These are phyloP conservation scores for Leucania comma DNA, from an alignment of 2,888 invertebrate species.

Conservation along the genomic window DNA sequence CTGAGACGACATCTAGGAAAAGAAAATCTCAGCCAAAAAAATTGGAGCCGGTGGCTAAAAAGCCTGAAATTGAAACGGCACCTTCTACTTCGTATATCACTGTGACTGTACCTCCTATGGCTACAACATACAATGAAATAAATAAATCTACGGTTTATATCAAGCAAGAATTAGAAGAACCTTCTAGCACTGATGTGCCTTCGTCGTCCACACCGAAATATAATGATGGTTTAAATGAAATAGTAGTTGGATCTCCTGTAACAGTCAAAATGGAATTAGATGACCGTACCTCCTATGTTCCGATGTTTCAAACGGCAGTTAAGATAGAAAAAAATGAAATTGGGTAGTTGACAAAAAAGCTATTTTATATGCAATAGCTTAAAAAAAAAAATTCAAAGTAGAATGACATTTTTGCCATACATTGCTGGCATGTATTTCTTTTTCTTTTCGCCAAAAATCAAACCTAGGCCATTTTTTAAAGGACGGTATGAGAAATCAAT, in stretches of 20 bases:
- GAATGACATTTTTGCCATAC: no score
- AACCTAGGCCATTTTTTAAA: no score
- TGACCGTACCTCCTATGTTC: not conserved
- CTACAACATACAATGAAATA: not conserved
- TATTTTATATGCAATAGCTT: no score
- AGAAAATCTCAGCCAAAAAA: not conserved
- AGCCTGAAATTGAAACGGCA: not conserved
- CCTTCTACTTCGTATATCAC: not conserved
- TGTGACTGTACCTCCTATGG: not conserved
- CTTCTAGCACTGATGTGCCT: not conserved
- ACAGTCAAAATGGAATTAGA: not conserved
- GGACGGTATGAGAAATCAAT: no score
- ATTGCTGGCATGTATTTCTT: no score
- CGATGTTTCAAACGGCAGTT: not conserved
- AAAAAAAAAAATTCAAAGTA: no score
- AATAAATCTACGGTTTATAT: not conserved
- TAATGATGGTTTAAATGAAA: not conserved
- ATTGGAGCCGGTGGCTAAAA: not conserved
- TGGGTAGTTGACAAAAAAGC: no score
- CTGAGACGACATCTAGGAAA: not conserved
- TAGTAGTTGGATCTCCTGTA: not conserved
- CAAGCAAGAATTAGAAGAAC: not conserved
- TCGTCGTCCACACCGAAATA: not conserved
- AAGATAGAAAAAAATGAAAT: not conserved
- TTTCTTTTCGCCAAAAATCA: no score